phyloP scores from a whole-genome alignment of 2,797 vertebrate species.

The Ispidina picta region DNA sequence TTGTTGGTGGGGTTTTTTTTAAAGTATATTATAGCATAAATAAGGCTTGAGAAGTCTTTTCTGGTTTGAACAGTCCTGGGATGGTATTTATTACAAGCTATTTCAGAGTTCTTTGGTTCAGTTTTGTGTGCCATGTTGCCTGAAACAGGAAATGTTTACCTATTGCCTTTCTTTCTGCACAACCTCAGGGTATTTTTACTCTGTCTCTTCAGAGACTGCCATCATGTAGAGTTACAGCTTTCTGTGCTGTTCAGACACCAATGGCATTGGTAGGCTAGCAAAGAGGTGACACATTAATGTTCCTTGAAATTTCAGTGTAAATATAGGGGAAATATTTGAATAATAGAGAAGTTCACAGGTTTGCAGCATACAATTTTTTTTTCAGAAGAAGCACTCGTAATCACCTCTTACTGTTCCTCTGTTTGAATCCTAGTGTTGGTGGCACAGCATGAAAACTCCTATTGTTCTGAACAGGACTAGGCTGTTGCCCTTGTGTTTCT shows the following conservation, averaged over 20 bases:
- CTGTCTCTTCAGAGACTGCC: background rate
- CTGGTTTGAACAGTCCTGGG: background rate
- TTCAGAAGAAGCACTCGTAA: background rate
- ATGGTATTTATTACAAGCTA: background rate
- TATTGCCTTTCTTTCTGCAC: background rate
- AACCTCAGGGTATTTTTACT: background rate
- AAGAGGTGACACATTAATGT: background rate
- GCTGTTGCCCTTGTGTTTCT: constrained; percentile 19
- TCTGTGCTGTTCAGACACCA: background rate
- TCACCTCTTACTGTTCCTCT: background rate
- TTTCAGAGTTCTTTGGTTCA: background rate
- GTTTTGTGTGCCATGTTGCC: background rate
- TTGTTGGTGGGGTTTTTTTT: too few relatives aligned
- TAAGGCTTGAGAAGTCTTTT: background rate
- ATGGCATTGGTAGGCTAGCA: background rate
- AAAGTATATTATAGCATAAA: background rate
- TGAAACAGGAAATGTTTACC: background rate
- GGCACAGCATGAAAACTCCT: constrained; percentile 35
- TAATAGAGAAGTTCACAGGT: background rate
- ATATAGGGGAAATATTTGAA: background rate
- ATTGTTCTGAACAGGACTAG: constrained; percentile 27
- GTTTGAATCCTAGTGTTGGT: background rate
- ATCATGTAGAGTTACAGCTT: background rate
- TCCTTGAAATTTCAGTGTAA: background rate
- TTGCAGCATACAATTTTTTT: background rate